phyloP scores from a whole-genome alignment of 1,140 invertebrate species.

The Rhopalosiphum maidis region DNA sequence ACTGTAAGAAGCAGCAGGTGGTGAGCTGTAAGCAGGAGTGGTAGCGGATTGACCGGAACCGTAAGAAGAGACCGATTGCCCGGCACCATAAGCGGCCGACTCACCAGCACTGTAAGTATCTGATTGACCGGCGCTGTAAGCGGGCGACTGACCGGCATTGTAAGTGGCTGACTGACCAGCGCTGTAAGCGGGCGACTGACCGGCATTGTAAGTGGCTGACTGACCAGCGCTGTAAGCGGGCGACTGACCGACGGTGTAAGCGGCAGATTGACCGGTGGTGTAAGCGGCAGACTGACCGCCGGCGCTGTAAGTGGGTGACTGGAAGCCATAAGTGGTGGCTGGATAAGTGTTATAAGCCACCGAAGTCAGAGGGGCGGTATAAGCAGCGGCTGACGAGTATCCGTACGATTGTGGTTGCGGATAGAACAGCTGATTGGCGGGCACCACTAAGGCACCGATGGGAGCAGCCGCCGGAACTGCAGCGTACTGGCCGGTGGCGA shows the following conservation, averaged over 20 bases:
- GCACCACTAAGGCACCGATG: not conserved
- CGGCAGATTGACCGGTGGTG: not conserved
- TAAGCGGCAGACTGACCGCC: not conserved
- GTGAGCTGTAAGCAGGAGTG: not conserved
- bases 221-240: not conserved
- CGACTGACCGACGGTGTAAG: not conserved
- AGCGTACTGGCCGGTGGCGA: not conserved
- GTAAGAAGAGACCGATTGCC: not conserved
- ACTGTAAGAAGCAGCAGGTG: not conserved
- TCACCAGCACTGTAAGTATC: not conserved
- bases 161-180: not conserved
- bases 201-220: not conserved
- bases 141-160: not conserved
- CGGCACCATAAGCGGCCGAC: not conserved
- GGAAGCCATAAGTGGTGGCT: not conserved
- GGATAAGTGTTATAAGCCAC: not conserved
- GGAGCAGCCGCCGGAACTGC: not conserved
- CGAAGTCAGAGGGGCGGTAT: not conserved
- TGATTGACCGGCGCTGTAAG: not conserved
- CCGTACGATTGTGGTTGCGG: conserved; percentile 12
- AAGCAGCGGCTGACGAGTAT: not conserved
- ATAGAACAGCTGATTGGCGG: conserved; percentile 25
- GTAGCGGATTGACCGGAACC: not conserved
- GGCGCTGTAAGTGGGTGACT: not conserved
- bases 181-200: not conserved